Evolutionary conservation across 2,888 invertebrate species (phyloP).

Genomic region (Poecilobothrus nobilitatus): DNA sequence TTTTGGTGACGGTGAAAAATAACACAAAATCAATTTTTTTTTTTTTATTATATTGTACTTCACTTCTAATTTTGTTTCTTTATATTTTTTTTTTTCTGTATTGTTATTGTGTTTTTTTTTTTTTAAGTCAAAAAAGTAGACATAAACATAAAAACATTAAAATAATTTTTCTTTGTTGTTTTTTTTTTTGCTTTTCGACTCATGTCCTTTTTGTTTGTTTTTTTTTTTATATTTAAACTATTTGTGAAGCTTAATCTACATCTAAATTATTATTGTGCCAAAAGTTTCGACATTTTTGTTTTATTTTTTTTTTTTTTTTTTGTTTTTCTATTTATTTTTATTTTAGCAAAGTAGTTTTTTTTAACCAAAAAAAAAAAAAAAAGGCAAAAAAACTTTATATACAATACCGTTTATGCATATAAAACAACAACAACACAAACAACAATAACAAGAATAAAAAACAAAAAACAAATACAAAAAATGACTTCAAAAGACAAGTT

Average conservation of each 20-base stretch:
- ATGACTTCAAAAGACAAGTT: too few relatives aligned
- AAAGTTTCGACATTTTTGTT: neutral
- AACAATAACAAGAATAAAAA: too few relatives aligned
- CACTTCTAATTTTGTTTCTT: neutral
- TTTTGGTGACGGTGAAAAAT: neutral
- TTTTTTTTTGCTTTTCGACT: neutral
- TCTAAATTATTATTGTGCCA: neutral
- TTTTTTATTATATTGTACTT: neutral
- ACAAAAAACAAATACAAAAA: too few relatives aligned
- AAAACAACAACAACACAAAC: too few relatives aligned
- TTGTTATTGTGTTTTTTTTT: too few relatives aligned
- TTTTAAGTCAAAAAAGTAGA: neutral
- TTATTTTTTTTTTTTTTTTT: too few relatives aligned
- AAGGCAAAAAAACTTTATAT: neutral
- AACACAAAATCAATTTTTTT: neutral
- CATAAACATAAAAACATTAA: neutral
- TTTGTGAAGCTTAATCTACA: neutral
- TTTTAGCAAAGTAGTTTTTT: neutral
- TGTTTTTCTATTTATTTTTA: too few relatives aligned
- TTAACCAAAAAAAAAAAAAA: neutral
- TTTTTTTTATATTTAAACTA: neutral
- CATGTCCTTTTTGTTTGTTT: neutral
- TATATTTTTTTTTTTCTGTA: neutral
- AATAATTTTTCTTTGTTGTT: neutral
- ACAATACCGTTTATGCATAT: neutral